Base-by-base conservation (phyloP, 1,140 invertebrate genomes). In the Zaprionus vittiger region DNA sequence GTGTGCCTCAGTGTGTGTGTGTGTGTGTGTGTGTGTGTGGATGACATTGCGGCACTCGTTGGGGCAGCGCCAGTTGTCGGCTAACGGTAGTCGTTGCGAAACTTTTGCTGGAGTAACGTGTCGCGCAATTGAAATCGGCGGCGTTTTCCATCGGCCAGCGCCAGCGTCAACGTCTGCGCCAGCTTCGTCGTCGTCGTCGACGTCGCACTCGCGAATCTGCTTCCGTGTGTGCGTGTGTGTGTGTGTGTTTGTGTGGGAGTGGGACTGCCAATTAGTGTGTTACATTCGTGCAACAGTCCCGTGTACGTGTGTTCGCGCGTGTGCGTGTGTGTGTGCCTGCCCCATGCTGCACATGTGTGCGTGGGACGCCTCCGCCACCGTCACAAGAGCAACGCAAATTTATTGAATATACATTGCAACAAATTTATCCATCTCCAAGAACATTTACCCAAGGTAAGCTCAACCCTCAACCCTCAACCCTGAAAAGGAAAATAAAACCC, bases 81-180 rank as follows among this genome's bases (percentile, higher is more conserved):
- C 69, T 75, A 67, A 73, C 80, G 79, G 80, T 86, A 87, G 84
- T 87, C 84, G 84, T 87, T 87, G 81, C 78, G 84, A 87, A 87
- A 89, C 84, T 87, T 87, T 84, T 90, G 84, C 78, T 90, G 84
- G 78, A 84, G 84, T 73, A 87, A 83, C 80, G 84, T 83, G 80
- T 89, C 78, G 80, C 84, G 81, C 73, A 75, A 81, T 83, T 89
- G 77, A 79, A 78, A 81, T 83, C 83, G 77, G 78, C 82, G 79
- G 80, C 73, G 64, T 77, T 76, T 74, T 63, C 61, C 61, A 80
- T 63, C 83, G 75, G 67, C 63, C 71, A 73, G 70, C 64, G 71
- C 52, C 63, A 77, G 70, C 56, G 52, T 79, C 65, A 49, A 37
- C 76, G 47, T 77, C 69, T 52, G 63, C 38, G 52, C 75, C 66